phyloP scores from a whole-genome alignment of 2,888 invertebrate species.

The Rhagium mordax region DNA sequence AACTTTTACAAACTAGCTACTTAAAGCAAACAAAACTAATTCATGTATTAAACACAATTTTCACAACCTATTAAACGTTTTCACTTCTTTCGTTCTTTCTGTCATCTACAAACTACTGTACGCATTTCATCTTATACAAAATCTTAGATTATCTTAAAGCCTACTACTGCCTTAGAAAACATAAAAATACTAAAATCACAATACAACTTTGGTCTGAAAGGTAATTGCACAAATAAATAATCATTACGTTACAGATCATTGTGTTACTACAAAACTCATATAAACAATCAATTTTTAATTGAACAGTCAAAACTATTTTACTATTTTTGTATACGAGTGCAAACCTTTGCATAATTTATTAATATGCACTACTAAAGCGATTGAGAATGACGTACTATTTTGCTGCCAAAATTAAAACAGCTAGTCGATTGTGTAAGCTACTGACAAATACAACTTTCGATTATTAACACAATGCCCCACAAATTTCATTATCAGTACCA shows the following conservation, averaged over 20 bases:
- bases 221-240: constrained; percentile 56
- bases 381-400: not conserved
- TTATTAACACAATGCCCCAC: too few species aligned
- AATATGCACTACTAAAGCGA: not conserved
- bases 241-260: constrained; percentile 14
- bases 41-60: not conserved
- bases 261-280: constrained; percentile 27
- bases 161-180: constrained; percentile 51
- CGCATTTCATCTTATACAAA: constrained; percentile 29
- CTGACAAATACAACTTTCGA: too few species aligned
- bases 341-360: not conserved
- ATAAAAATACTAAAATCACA: constrained; percentile 61
- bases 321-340: too few species aligned
- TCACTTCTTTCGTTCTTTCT: constrained; percentile 13
- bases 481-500: too few species aligned
- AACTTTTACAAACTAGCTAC: not conserved
- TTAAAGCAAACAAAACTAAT: constrained; percentile 5
- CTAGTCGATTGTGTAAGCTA: too few species aligned
- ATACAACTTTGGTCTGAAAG: constrained; percentile 63
- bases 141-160: constrained; percentile 42
- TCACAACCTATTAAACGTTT: constrained; percentile 28
- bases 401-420: not conserved
- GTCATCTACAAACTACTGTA: constrained; percentile 24
- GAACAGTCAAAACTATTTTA: not conserved
- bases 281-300: not conserved